Evolutionary conservation across 2,888 invertebrate genomes (phyloP).

Genomic region (Drosophila subquinaria): DNA sequence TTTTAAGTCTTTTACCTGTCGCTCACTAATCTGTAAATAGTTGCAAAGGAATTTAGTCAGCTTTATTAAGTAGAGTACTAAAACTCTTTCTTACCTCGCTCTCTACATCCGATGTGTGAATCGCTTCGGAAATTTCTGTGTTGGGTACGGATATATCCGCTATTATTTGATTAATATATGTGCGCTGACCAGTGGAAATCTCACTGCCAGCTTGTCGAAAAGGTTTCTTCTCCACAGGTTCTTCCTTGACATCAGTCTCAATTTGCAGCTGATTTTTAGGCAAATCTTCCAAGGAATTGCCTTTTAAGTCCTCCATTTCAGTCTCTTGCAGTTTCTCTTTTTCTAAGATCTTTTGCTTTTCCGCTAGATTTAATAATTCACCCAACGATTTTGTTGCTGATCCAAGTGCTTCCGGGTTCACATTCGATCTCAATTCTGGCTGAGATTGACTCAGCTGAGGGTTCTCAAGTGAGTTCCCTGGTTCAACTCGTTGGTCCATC

Average conservation of each 20-base stretch:
- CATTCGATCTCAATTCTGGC: not conserved
- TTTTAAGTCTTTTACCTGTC: not conserved
- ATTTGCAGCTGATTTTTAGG: not conserved
- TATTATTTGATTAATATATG: not conserved
- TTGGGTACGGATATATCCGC: not conserved
- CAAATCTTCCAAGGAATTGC: not conserved
- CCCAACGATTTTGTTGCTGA: not conserved
- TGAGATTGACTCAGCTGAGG: not conserved
- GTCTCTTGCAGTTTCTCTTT: too few relatives aligned
- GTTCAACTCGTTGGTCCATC: not conserved
- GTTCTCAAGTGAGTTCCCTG: not conserved
- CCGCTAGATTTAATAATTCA: not conserved
- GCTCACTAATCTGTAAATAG: conserved; percentile 1
- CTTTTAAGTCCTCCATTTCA: not conserved
- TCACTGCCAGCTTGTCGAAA: too few relatives aligned
- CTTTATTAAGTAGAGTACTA: not conserved
- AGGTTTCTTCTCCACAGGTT: not conserved
- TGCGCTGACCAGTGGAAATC: not conserved
- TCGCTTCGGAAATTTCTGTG: not conserved
- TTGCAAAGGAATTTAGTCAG: not conserved
- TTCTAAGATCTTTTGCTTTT: not conserved
- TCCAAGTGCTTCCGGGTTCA: not conserved
- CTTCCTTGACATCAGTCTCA: not conserved
- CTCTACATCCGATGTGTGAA: not conserved
- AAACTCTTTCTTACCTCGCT: not conserved